phyloP scores from a whole-genome alignment of 2,888 invertebrate species.

The Agapostemon virescens region DNA sequence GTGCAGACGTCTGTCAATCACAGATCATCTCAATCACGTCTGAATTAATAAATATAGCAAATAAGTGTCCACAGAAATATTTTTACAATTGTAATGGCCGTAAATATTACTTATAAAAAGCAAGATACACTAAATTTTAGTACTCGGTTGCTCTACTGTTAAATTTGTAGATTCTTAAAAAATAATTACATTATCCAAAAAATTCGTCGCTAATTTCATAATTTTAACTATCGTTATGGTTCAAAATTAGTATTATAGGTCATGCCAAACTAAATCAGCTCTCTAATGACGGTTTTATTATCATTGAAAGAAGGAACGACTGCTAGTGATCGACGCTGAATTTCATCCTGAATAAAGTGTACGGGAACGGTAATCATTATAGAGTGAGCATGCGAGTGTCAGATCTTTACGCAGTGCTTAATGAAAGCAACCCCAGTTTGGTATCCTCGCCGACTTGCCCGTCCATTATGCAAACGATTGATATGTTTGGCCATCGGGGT shows the following conservation, averaged over 20 bases:
- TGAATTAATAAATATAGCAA: no score
- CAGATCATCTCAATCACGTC: no score
- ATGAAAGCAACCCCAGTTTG: conserved; percentile 6
- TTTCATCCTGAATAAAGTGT: neutral
- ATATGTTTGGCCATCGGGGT: conserved; percentile 5
- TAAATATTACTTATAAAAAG: no score
- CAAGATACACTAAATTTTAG: no score
- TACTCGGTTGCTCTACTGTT: neutral
- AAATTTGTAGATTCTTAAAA: no score
- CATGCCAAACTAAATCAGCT: neutral
- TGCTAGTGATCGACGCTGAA: neutral
- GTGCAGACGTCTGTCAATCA: no score
- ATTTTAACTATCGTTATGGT: neutral
- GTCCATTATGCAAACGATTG: neutral
- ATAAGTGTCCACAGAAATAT: no score
- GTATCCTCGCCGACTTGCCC: neutral
- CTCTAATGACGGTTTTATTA: neutral
- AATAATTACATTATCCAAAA: no score
- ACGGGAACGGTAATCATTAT: neutral
- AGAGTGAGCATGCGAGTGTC: neutral
- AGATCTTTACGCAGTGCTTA: neutral
- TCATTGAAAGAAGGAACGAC: neutral
- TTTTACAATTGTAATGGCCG: no score
- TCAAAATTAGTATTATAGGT: neutral
- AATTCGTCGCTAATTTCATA: no score